Evolutionary conservation across 2,113 vertebrate genomes (phyloP).

Genomic region (Lepisosteus osseus): DNA sequence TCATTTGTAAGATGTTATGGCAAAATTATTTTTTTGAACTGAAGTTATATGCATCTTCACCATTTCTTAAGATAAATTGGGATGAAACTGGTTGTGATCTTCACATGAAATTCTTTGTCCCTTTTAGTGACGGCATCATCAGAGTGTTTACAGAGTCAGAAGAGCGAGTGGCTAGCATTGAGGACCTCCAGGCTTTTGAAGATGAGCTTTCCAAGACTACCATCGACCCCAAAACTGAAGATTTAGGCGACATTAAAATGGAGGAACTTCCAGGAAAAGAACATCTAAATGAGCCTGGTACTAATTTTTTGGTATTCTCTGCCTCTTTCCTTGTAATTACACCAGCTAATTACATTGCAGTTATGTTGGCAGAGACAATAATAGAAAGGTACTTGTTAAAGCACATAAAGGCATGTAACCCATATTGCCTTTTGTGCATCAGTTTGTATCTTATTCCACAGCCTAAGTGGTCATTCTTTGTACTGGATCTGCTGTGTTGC

Average conservation of each 20-base stretch:
- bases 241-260: constrained; percentile 86
- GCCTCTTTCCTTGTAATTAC: constrained; percentile 43
- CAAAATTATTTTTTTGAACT: too few relatives aligned
- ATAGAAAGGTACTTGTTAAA: neutral
- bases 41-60: too few relatives aligned
- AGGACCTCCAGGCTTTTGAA: constrained; percentile 90
- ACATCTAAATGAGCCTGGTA: constrained; percentile 87
- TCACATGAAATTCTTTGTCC: neutral
- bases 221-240: constrained; percentile 90
- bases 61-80: neutral
- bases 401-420: too few relatives aligned
- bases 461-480: neutral
- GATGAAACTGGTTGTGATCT: neutral
- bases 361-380: too few relatives aligned
- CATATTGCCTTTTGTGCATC: too few relatives aligned
- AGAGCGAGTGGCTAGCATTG: constrained; percentile 76
- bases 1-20: too few relatives aligned
- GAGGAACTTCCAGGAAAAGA: constrained; percentile 90
- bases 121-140: constrained; percentile 85
- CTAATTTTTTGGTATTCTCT: constrained; percentile 2
- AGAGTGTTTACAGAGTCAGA: constrained; percentile 86
- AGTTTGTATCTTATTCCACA: neutral
- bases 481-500: too few relatives aligned
- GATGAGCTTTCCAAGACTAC: constrained; percentile 87
- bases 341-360: too few relatives aligned